A percentile compares a stretch with the other conserved stretches of the same genome.
phyloP scores from a whole-genome alignment of 2,888 invertebrate species.

The Hetaerina titia region DNA sequence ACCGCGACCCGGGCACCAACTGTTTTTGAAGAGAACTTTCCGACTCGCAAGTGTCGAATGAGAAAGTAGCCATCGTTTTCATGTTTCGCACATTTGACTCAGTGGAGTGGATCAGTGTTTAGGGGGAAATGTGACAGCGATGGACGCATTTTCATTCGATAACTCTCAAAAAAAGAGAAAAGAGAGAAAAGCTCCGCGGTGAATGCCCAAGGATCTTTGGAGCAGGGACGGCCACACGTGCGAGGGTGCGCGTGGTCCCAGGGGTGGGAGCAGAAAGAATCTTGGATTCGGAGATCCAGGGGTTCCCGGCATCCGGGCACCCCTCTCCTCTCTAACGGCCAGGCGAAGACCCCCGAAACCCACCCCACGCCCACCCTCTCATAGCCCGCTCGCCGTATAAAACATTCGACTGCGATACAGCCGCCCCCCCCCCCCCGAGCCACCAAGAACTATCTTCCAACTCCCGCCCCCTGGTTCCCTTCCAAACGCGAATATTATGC shows the following conservation, averaged over 20 bases:
- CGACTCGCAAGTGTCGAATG: no score
- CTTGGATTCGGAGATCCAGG: neutral
- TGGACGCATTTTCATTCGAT: no score
- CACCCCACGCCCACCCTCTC: neutral
- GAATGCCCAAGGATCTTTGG: no score
- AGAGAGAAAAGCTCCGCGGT: no score
- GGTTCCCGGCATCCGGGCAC: neutral
- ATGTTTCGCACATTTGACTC: no score
- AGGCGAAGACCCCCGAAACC: no score
- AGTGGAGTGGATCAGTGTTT: no score
- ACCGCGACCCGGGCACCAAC: no score
- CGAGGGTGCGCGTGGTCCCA: neutral
- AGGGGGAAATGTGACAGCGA: no score
- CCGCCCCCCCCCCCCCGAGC: neutral
- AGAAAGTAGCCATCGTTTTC: no score
- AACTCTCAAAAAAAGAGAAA: no score
- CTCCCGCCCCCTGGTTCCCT: neutral
- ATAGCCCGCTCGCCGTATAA: neutral
- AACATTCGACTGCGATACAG: slow-evolving; percentile 41
- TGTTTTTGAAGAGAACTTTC: no score
- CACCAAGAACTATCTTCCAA: neutral
- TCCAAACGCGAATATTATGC: slow-evolving; percentile 66
- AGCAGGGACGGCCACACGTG: neutral
- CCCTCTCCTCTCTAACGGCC: neutral
- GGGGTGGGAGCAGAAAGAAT: neutral